A percentile compares a stretch with the other conserved stretches of the same genome.
These are phyloP conservation scores for Myodes glareolus DNA, from an alignment of 2,113 vertebrate genomes.

Conservation along the genomic window DNA sequence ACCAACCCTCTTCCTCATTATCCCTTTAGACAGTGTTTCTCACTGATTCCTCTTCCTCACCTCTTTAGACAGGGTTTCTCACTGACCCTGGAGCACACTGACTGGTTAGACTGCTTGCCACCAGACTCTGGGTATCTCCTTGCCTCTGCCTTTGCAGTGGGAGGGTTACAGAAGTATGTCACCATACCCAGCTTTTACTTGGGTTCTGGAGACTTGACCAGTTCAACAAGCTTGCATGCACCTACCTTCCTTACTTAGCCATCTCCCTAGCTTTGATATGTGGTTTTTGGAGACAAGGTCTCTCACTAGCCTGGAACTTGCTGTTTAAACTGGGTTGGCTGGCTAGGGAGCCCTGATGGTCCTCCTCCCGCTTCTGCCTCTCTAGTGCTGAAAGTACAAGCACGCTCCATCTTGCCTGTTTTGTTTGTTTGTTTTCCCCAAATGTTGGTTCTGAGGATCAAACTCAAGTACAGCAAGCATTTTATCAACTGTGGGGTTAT, in stretches of 20 bases:
- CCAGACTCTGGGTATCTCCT: background rate
- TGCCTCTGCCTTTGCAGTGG: background rate
- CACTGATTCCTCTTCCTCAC: background rate
- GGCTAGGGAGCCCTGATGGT: background rate
- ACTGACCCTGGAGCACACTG: background rate
- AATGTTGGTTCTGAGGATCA: background rate
- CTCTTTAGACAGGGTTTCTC: background rate
- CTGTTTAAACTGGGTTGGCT: background rate
- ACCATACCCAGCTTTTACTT: background rate
- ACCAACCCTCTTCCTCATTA: background rate
- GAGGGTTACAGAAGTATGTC: background rate
- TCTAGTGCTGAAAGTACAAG: background rate
- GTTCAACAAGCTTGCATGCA: no score
- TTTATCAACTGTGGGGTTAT: fast-evolving
- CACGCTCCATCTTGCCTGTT: background rate
- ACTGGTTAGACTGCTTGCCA: background rate
- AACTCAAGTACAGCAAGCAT: background rate
- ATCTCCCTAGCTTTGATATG: background rate
- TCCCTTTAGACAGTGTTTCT: background rate
- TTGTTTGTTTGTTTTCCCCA: background rate
- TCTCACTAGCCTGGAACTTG: background rate
- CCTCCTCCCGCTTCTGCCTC: background rate
- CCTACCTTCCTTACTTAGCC: background rate
- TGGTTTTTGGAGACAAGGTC: background rate
- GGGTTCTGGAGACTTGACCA: background rate